These are phyloP conservation scores for Linepithema humile DNA, from an alignment of 1,140 invertebrate species.

Conservation along the genomic window DNA sequence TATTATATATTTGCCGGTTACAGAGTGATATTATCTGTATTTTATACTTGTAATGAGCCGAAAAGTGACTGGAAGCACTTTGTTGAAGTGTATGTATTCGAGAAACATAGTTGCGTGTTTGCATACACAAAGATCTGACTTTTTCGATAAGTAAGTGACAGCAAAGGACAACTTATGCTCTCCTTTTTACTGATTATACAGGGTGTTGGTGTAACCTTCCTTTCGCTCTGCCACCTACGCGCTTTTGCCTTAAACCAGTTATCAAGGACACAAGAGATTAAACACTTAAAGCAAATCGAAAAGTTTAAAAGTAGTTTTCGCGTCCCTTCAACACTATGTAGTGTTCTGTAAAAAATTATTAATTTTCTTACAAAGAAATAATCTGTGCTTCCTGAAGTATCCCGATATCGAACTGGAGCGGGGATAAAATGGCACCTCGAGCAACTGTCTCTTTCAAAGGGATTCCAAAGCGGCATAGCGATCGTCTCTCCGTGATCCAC, in stretches of 20 bases:
- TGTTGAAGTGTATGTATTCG: background rate
- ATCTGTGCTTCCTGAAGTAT: background rate
- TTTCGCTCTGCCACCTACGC: constrained; percentile 42
- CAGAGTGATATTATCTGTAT: constrained; percentile 23
- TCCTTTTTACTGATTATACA: constrained; percentile 15
- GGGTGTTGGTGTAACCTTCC: constrained; percentile 24
- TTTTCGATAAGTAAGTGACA: constrained; percentile 39
- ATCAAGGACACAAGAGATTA: constrained; percentile 37
- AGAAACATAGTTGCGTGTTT: background rate
- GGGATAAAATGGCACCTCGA: constrained; percentile 7
- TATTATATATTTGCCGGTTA: background rate
- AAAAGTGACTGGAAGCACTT: background rate
- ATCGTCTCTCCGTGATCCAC: constrained; percentile 3
- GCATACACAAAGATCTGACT: background rate
- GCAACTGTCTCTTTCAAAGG: background rate
- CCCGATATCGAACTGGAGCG: background rate
- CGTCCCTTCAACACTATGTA: background rate
- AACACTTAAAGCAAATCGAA: background rate
- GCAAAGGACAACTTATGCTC: constrained; percentile 38
- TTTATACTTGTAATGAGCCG: background rate
- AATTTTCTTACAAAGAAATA: background rate
- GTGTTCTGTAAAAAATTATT: background rate
- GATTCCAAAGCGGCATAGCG: constrained; percentile 9
- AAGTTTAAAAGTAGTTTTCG: background rate
- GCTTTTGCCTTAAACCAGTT: constrained; percentile 17